Evolutionary conservation across 2,888 invertebrate species (phyloP).

Genomic region (Fabriciana adippe): DNA sequence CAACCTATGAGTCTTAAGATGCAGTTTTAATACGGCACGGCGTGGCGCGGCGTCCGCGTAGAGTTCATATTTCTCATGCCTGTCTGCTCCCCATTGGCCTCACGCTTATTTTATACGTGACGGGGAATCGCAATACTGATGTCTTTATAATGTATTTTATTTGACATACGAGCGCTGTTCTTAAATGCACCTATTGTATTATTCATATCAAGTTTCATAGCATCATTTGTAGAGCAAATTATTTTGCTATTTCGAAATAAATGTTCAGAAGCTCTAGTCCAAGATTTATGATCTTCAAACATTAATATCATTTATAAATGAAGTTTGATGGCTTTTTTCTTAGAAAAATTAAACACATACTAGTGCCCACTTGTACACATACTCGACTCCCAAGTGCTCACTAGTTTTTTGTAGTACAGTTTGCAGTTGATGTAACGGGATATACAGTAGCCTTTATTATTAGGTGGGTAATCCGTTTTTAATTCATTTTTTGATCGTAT

Average conservation of each 20-base stretch:
- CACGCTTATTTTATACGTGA: conserved; percentile 76
- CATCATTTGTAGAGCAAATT: conserved; percentile 21
- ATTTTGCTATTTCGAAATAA: conserved; percentile 16
- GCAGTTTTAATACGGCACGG: conserved; percentile 64
- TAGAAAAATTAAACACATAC: no score
- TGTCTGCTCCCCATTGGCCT: conserved; percentile 65
- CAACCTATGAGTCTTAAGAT: conserved; percentile 52
- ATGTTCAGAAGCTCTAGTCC: neutral
- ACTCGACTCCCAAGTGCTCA: no score
- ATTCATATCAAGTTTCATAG: conserved; percentile 26
- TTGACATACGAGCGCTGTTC: conserved; percentile 40
- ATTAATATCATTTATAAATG: no score
- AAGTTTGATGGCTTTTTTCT: no score
- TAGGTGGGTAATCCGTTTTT: no score
- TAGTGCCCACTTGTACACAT: no score
- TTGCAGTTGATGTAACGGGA: no score
- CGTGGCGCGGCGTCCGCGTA: conserved; percentile 46
- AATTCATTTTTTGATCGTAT: no score
- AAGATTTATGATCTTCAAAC: neutral
- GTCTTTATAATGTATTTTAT: conserved; percentile 59
- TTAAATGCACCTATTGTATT: conserved; percentile 32
- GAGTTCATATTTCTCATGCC: conserved; percentile 66
- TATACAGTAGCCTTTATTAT: no score
- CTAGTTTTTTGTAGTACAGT: no score
- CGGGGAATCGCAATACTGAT: conserved; percentile 58